These are phyloP conservation scores for Eleutherodactylus coqui DNA, from an alignment of 2,797 vertebrate genomes.

Conservation along the genomic window DNA sequence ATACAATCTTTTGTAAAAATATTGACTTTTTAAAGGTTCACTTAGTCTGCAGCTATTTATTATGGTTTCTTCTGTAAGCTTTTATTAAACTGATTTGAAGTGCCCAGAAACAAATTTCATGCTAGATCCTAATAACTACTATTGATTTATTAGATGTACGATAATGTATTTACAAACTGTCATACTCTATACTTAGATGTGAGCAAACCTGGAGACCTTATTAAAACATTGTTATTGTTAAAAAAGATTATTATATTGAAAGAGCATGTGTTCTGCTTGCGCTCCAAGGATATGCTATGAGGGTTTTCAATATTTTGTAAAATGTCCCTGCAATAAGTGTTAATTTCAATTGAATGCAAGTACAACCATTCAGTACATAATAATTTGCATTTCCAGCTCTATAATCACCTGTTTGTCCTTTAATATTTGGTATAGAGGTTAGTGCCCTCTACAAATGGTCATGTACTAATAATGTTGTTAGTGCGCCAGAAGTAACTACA, in stretches of 20 bases:
- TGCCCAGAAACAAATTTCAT: neutral
- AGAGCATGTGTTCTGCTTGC: neutral
- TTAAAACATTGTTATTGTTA: neutral
- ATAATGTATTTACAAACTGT: neutral
- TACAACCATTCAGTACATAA: neutral
- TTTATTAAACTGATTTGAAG: conserved; percentile 25
- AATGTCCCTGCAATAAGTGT: neutral
- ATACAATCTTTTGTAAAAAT: conserved; percentile 21
- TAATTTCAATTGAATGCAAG: neutral
- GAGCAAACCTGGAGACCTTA: neutral
- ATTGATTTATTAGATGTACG: conserved; percentile 16
- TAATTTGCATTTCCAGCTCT: neutral
- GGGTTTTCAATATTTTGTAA: neutral
- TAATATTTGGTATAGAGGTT: neutral
- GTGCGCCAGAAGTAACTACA: neutral
- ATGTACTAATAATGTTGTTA: conserved; percentile 1
- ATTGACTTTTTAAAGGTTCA: conserved; percentile 39
- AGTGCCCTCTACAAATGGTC: neutral
- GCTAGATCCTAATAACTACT: neutral
- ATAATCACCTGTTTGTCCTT: neutral
- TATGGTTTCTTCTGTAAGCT: conserved; percentile 26
- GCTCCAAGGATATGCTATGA: neutral
- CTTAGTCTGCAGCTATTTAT: conserved; percentile 11
- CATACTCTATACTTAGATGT: neutral
- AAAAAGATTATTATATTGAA: neutral